Conservation (phyloP, 2,888 invertebrate species). For the Rugalucina vietnamica region DNA sequence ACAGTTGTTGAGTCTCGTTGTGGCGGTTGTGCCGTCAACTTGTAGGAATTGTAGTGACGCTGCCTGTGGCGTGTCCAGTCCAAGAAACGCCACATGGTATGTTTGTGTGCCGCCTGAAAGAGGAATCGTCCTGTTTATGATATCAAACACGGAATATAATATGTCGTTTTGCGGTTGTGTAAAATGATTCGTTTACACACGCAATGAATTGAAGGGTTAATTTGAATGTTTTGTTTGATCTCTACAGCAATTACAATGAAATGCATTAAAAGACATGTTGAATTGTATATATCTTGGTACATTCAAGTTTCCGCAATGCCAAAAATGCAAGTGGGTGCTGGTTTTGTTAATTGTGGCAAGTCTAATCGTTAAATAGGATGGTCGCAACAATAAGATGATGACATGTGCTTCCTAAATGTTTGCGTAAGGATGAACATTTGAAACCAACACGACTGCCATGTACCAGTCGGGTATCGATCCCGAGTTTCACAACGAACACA, state of each 20-base stretch:
- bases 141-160: not conserved
- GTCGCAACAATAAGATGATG: no score
- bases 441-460: no score
- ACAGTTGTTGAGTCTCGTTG: not conserved
- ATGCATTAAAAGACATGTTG: not conserved
- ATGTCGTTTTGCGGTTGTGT: not conserved
- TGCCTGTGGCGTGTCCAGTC: not conserved
- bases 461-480: no score
- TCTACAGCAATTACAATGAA: not conserved
- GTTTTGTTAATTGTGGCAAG: no score
- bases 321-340: no score
- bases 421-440: no score
- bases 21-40: no score
- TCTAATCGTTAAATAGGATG: no score
- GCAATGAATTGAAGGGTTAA: not conserved
- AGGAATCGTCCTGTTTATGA: not conserved
- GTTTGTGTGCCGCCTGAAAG: no score
- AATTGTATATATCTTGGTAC: not conserved
- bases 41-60: not conserved
- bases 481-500: no score
- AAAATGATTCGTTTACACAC: not conserved
- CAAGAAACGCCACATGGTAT: not conserved
- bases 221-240: not conserved
- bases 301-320: no score
- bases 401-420: no score